These are phyloP conservation scores for Drosophila ercepeae DNA, from an alignment of 1,140 invertebrate genomes.

Conservation along the genomic window DNA sequence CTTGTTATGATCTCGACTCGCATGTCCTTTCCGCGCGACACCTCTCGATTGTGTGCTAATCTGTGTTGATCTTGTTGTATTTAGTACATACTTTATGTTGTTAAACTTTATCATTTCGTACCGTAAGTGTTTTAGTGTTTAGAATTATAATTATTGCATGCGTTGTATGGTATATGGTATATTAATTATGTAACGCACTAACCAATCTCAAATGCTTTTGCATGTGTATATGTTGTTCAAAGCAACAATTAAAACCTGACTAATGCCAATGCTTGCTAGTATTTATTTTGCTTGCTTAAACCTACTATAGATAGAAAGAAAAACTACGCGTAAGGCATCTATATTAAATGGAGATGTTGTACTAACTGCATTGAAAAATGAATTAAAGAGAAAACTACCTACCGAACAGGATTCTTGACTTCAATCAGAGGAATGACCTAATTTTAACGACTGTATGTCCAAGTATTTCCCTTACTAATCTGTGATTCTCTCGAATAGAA, in stretches of 20 bases:
- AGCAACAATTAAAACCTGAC: slow-evolving; percentile 42
- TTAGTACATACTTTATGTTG: slow-evolving; percentile 63
- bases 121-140: slow-evolving; percentile 50
- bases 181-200: slow-evolving; percentile 50
- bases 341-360: slow-evolving; percentile 21
- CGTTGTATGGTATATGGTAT: slow-evolving; percentile 39
- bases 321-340: slow-evolving; percentile 3
- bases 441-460: slow-evolving; percentile 24
- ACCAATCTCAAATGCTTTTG: slow-evolving; percentile 55
- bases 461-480: slow-evolving; percentile 57
- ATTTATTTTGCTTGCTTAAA: slow-evolving; percentile 33
- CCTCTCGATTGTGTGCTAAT: slow-evolving; percentile 42
- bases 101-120: slow-evolving; percentile 28
- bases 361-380: slow-evolving; percentile 75
- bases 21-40: slow-evolving; percentile 55
- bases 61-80: slow-evolving; percentile 73
- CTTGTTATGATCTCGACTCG: slow-evolving; percentile 43
- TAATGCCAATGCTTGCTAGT: slow-evolving; percentile 44
- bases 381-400: slow-evolving; percentile 58
- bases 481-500: slow-evolving; percentile 84
- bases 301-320: slow-evolving; percentile 3
- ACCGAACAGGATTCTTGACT: slow-evolving; percentile 64
- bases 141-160: slow-evolving; percentile 35
- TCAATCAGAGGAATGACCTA: slow-evolving; percentile 47
- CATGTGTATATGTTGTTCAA: slow-evolving; percentile 79